These are phyloP conservation scores for Dolichallabes microphthalmus DNA, from an alignment of 2,113 vertebrate genomes.

Conservation along the genomic window DNA sequence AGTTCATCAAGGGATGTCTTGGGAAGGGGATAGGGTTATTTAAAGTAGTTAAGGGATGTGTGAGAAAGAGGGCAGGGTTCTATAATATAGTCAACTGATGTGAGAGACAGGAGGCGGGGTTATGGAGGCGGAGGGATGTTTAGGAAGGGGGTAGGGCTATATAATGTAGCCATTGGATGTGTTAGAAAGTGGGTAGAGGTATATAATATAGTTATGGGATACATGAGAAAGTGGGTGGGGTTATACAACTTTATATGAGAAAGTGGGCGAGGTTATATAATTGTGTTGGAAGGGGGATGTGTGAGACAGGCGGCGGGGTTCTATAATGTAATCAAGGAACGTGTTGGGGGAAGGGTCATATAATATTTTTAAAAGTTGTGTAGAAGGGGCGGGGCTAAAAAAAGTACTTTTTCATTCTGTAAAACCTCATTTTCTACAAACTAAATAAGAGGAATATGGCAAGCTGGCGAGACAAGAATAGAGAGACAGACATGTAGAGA, in stretches of 20 bases:
- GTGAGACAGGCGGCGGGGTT: too few species aligned
- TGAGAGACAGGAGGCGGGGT: neutral
- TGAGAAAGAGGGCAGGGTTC: neutral
- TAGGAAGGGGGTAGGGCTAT: neutral
- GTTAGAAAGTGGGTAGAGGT: too few species aligned
- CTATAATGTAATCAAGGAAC: neutral
- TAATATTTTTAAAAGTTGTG: neutral
- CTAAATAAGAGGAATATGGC: neutral
- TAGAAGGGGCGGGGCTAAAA: neutral
- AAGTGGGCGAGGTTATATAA: neutral
- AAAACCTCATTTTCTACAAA: too few species aligned
- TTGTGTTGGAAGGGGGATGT: too few species aligned
- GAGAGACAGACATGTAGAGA: slow-evolving; percentile 8
- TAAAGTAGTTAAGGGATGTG: neutral
- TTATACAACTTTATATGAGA: too few species aligned
- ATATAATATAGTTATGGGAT: too few species aligned
- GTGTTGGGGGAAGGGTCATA: neutral
- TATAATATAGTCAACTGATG: neutral
- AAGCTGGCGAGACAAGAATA: neutral
- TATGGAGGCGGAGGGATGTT: neutral
- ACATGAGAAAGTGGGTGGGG: too few species aligned
- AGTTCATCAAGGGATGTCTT: neutral
- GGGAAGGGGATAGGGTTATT: too few species aligned
- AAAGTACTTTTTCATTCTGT: neutral
- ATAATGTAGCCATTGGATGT: too few species aligned